Conservation (phyloP, 2,113 vertebrate genomes). For the Maylandia zebra region DNA sequence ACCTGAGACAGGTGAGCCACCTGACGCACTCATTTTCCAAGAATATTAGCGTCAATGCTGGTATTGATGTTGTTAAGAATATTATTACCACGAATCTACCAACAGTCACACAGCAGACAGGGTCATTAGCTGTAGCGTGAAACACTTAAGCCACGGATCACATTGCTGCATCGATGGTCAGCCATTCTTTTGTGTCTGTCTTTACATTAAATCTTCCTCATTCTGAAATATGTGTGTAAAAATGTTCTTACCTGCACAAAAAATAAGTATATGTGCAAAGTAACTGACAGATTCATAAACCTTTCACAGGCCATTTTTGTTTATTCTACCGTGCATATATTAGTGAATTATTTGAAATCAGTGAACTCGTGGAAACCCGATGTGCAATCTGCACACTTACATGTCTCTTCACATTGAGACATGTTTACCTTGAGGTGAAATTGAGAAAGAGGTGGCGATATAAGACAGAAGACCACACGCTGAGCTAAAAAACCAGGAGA, state of each 20-base stretch:
- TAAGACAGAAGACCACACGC: background rate
- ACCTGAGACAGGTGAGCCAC: conserved; percentile 83
- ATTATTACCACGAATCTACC: background rate
- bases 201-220: background rate
- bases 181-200: background rate
- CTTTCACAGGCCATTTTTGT: background rate
- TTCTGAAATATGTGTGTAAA: background rate
- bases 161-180: background rate
- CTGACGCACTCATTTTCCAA: background rate
- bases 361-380: background rate
- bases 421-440: background rate
- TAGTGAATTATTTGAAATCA: background rate
- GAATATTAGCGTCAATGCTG: background rate
- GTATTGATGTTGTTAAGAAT: background rate
- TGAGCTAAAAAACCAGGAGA: background rate
- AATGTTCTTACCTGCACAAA: background rate
- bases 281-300: background rate
- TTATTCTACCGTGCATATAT: background rate
- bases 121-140: background rate
- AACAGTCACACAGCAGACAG: background rate
- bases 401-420: background rate
- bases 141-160: background rate
- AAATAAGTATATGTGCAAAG: background rate
- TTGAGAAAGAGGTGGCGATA: background rate
- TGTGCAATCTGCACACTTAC: background rate